Conservation (phyloP, 2,113 vertebrate genomes). For the Cranoglanis bouderius region DNA sequence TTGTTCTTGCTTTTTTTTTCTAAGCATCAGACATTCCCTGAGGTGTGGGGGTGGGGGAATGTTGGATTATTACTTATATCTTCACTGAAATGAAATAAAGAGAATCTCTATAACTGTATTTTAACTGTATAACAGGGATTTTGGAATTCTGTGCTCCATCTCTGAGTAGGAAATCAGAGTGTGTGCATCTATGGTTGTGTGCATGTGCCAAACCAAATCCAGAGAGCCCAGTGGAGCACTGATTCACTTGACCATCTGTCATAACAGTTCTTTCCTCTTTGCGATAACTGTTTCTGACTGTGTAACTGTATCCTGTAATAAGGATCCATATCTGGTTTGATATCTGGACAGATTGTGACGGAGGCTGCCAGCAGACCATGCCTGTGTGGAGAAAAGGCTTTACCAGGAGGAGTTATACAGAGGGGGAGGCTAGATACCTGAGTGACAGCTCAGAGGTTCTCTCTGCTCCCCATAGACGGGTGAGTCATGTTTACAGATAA, state of each 20-base stretch:
- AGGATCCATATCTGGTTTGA: conserved; percentile 7
- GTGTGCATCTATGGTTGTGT: conserved; percentile 33
- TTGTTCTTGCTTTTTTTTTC: conserved; percentile 48
- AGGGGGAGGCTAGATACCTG: conserved; percentile 71
- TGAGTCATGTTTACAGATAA: conserved; percentile 62
- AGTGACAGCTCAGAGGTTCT: conserved; percentile 63
- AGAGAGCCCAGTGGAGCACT: conserved; percentile 30
- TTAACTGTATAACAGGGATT: conserved; percentile 42
- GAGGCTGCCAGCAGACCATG: conserved; percentile 55
- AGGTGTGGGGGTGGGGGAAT: conserved; percentile 47
- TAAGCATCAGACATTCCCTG: conserved; percentile 43
- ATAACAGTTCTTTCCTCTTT: conserved; percentile 47
- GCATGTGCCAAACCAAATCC: conserved; percentile 14
- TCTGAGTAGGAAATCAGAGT: conserved; percentile 49
- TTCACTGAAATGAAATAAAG: conserved; percentile 36
- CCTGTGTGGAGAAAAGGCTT: conserved; percentile 67
- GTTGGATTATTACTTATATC: conserved; percentile 23
- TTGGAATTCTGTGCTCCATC: conserved; percentile 51
- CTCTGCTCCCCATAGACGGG: conserved; percentile 67
- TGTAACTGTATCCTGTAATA: conserved; percentile 22
- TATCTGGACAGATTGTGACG: conserved; percentile 64
- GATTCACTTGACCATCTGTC: conserved; percentile 52
- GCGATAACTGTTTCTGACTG: conserved; percentile 9
- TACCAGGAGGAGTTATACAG: conserved; percentile 74
- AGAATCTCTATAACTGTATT: conserved; percentile 7